Conservation (phyloP, 2,888 invertebrate genomes). For the Acrobasis suavella region DNA sequence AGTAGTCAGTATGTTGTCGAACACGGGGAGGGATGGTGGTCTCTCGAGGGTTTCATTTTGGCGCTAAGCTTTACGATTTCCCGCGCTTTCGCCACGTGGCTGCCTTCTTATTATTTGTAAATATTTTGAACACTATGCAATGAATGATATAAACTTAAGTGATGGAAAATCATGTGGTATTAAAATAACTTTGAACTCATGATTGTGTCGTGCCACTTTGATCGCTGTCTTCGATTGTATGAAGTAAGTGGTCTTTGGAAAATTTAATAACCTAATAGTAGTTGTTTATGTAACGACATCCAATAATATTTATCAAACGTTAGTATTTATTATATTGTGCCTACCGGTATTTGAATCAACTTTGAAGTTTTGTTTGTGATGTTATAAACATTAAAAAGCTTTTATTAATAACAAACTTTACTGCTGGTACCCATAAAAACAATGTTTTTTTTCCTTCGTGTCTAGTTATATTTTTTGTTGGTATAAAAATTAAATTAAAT, state of each 20-base stretch:
- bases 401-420: not conserved
- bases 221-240: constrained; percentile 57
- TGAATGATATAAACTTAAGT: constrained; percentile 43
- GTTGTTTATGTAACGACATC: not conserved
- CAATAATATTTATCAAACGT: not conserved
- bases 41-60: constrained; percentile 55
- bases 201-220: constrained; percentile 63
- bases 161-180: constrained; percentile 47
- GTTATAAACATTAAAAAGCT: not conserved
- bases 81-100: constrained; percentile 69
- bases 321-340: not conserved
- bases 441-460: too few relatives aligned
- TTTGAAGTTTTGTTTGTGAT: too few relatives aligned
- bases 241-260: constrained; percentile 46
- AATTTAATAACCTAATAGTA: constrained; percentile 11
- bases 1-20: constrained; percentile 71
- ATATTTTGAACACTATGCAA: constrained; percentile 39
- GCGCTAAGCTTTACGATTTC: constrained; percentile 65
- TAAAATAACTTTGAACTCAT: constrained; percentile 56
- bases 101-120: constrained; percentile 40
- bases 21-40: constrained; percentile 67
- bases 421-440: too few relatives aligned
- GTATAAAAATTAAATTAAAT: too few relatives aligned
- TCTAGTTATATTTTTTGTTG: too few relatives aligned
- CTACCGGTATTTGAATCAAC: not conserved